Base-by-base conservation (phyloP, 2,797 vertebrate genomes). In the Coregonus ussuriensis region DNA sequence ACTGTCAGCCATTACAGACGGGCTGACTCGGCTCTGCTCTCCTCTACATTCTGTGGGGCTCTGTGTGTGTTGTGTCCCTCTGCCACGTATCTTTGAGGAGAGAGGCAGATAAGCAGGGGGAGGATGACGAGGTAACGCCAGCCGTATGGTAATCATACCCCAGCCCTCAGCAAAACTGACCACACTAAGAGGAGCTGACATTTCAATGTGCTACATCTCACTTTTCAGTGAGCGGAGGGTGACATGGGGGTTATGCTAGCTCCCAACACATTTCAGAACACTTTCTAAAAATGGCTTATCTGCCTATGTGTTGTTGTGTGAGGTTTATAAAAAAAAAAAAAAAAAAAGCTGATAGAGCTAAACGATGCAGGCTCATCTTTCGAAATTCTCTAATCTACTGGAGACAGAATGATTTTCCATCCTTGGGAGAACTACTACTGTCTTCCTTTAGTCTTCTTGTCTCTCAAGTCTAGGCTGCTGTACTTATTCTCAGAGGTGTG, bases 401-500 rank as follows among this genome's bases (percentile, higher is more conserved):
- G 56, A 53, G 41, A 52, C 16, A 62, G 51, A 47, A n/a, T 71
- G 70, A 51, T 14, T 15, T n/a, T 63, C 33, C 14, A 41, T 29
- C 72, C 35, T 66, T 78, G 68, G 70, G 63, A 67, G 59, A 47
- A 66, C 62, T 77, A 76, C 74, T 63, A 69, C 53, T 16, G 68
- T 13, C 67, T 47, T 74, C 84, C 79, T 15, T 72, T 65, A 13
- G 25, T 69, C 67, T 79, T 31, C 47, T 72, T 29, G 59, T 63
- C 54, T 79, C 76, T n/a, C 37, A 54, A 74, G 70, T 77, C 56
- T 75, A 63, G 4, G 11, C 11, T 51, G 67, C 47, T 70, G 81
- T 67, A 70, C 85, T 91, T 92, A 90, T 92, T 91, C 83, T 85
- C 86, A 54, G 88, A 94, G 85, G 92, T 93, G 93, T 90, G 91